Evolutionary conservation across 1,140 invertebrate genomes (phyloP).

Genomic region (Leptestheria dahalacensis): DNA sequence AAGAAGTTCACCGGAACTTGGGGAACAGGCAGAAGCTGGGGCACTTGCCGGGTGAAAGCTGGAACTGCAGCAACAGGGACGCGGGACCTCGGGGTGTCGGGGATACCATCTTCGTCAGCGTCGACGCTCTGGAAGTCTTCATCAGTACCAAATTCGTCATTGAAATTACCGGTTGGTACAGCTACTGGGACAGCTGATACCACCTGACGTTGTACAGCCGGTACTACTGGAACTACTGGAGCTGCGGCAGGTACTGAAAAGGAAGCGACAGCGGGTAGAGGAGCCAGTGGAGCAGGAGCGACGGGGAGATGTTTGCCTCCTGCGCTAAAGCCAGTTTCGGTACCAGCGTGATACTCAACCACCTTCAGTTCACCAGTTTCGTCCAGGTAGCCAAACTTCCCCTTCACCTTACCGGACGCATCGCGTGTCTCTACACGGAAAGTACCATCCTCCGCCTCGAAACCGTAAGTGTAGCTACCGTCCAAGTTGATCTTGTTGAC

Average conservation of each 20-base stretch:
- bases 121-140: conserved; percentile 13
- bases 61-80: not conserved
- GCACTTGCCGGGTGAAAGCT: not conserved
- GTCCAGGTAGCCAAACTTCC: conserved; percentile 71
- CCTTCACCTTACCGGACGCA: conserved; percentile 63
- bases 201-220: not conserved
- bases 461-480: conserved; percentile 68
- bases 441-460: conserved; percentile 65
- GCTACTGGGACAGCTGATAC: conserved; percentile 5
- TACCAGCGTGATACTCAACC: conserved; percentile 49
- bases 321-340: conserved; percentile 19
- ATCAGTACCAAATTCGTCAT: conserved; percentile 11
- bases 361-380: conserved; percentile 61
- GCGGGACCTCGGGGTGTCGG: not conserved
- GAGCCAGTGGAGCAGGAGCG: conserved; percentile 9
- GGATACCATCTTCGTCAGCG: conserved; percentile 11
- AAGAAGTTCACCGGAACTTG: not conserved
- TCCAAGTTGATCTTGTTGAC: conserved; percentile 66
- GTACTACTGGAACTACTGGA: conserved; percentile 1
- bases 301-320: conserved; percentile 5
- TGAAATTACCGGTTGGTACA: not conserved
- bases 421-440: conserved; percentile 48
- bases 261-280: conserved; percentile 7
- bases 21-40: not conserved
- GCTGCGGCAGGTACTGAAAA: not conserved